Base-by-base conservation (phyloP, 2,888 invertebrate genomes). In the Cerceris ruficornis region DNA sequence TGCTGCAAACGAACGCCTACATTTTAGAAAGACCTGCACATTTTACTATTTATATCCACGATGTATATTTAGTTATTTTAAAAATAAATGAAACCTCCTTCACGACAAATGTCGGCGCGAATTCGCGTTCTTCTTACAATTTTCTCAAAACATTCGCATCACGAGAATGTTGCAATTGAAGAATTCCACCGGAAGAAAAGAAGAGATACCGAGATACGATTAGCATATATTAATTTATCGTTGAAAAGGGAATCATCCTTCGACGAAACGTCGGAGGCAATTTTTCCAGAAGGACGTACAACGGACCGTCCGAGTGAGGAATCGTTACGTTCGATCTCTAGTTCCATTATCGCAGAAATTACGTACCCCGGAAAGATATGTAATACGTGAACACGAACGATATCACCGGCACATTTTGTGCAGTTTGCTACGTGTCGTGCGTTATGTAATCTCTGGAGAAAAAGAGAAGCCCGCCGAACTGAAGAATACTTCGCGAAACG, bases 321-420 rank as follows among this genome's bases (percentile, higher is more conserved):
- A 80, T 76, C 61, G 17, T 28, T 2, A 17, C 14, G 15, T 66
- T 69, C 46, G 69, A 72, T 69, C 62, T 67, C 8, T 9, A 17
- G 52, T 41, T 64, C 28, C 42, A 57, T 60, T 79, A 79, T 75
- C 66, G 28, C 49, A 43, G 49, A 59, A 69, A 69, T 75, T 80
- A 73, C 57, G 66, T 59, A 81, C 61, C 28, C 67, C 62, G 55
- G 69, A 62, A 62, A 57, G 52, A 62, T 49, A 59, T 75, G 43
- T 13, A 59, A 69, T 55, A 52, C 15, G 52, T 54, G 28, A 59
- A 62, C 46, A 11, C 7, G 28, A 28, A 14, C 54, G 43, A 64
- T 17, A 49, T 74, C 50, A 49, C 49, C 58, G 39, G 14, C 14
- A 17, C 9, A 72, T 72, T 67, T 69, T 28, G 59, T 64, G 15